Evolutionary conservation across 2,797 vertebrate species (phyloP).

Genomic region (Gambelia wislizenii): DNA sequence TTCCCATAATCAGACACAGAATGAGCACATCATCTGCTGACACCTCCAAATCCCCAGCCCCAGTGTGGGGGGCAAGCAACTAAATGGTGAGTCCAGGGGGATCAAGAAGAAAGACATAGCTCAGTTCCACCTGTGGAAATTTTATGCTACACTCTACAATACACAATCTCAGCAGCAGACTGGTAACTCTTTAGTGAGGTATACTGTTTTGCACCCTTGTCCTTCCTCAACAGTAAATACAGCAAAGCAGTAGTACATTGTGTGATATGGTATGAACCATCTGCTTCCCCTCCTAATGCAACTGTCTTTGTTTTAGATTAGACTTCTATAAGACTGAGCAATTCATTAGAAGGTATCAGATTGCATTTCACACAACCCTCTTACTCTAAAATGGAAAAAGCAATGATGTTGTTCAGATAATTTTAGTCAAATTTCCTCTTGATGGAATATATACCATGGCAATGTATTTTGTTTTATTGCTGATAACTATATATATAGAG

Average conservation of each 20-base stretch:
- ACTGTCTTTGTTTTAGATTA: neutral
- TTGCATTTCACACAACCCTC: neutral
- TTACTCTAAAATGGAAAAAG: neutral
- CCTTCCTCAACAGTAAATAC: neutral
- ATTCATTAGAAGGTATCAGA: neutral
- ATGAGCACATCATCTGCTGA: no score
- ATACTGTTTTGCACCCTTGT: neutral
- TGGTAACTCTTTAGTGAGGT: neutral
- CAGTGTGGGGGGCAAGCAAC: no score
- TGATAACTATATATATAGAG: neutral
- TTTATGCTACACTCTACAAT: no score
- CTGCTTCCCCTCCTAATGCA: neutral
- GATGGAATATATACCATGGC: neutral
- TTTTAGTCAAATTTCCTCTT: neutral
- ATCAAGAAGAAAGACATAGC: no score
- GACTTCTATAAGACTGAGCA: neutral
- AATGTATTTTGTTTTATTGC: constrained; percentile 6
- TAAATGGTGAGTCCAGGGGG: no score
- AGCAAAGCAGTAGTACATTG: neutral
- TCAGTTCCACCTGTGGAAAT: no score
- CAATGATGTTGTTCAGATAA: neutral
- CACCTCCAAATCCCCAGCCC: no score
- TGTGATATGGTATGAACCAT: neutral
- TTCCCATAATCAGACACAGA: no score
- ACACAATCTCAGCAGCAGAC: no score